Base-by-base conservation (phyloP, 2,797 vertebrate species). In the Xiphorhynchus erythropygius region DNA sequence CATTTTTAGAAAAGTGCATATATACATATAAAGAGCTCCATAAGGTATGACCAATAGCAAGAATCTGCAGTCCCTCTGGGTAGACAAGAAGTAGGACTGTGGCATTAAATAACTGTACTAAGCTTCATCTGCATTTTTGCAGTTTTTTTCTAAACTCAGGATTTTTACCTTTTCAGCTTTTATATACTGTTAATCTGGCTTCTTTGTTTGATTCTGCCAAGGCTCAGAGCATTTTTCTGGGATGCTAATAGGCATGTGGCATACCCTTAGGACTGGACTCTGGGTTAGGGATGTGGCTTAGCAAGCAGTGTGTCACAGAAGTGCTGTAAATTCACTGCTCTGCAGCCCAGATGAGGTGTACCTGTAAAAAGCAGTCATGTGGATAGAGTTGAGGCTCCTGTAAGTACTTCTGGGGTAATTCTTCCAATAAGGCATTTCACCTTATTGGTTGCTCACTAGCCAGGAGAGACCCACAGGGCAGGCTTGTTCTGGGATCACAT, bases 391-490 rank as follows among this genome's bases (percentile, higher is more conserved):
- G 12, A 93, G 55, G 44, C 50, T 82, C 30, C 7, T 35, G 11
- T 18, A 52, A 42, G n/a, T 12, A 25, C 22, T 55, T 88, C 8
- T 77, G 28, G 41, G 19, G 7, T 22, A 74, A 5, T 68, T 81
- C 25, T 33, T 87, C 24, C 63, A 52, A 9, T 17, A 41, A 84
- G 14, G 6, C 41, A 33, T 37, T 81, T 6, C 23, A 56, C 6
- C 18, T 56, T 83, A 50, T 55, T 0, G 0, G 0, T 80, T 77
- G 9, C 52, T 68, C 18, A 11, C 35, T 49, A 57, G 17, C 24
- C 35, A 39, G 56, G 47, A 70, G 37, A 62, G 44, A 22, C 15
- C 17, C 19, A 18, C 13, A 52, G 77, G 41, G 39, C 10, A 30
- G 41, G 11, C 0, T 0, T 44, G 1, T 35, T 89, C 49, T 64